These are phyloP conservation scores for Elgaria multicarinata DNA, from an alignment of 2,113 vertebrate genomes.

Conservation along the genomic window DNA sequence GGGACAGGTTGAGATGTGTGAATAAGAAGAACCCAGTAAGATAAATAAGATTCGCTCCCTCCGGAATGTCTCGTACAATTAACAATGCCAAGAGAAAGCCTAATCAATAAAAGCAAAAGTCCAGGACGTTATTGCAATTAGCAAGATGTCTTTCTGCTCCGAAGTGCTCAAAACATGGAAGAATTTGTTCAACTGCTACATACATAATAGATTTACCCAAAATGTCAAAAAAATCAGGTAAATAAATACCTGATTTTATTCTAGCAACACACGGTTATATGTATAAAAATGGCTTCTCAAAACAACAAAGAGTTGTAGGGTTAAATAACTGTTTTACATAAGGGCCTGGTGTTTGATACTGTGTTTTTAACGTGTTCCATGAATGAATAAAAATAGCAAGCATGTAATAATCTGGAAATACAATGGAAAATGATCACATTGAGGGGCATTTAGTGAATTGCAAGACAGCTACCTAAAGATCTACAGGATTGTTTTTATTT, in stretches of 20 bases:
- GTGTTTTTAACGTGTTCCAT: slow-evolving; percentile 35
- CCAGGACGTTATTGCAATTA: slow-evolving; percentile 22
- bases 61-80: slow-evolving; percentile 35
- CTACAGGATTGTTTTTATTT: neutral
- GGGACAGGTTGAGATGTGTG: neutral
- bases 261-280: neutral
- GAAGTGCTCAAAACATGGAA: slow-evolving; percentile 23
- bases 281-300: slow-evolving; percentile 28
- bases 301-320: slow-evolving; percentile 16
- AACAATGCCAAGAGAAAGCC: slow-evolving; percentile 41
- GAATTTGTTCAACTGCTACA: slow-evolving; percentile 15
- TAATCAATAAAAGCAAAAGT: slow-evolving; percentile 46
- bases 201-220: slow-evolving; percentile 15
- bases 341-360: neutral
- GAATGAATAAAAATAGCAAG: neutral
- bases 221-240: slow-evolving; percentile 29
- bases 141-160: slow-evolving; percentile 49
- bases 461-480: neutral
- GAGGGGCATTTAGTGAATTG: neutral
- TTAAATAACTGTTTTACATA: slow-evolving; percentile 10
- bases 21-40: slow-evolving; percentile 32
- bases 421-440: neutral
- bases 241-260: rapidly evolving
- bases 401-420: neutral
- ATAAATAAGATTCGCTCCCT: neutral